Base-by-base conservation (phyloP, 2,797 vertebrate species). In the Pipistrellus kuhlii region DNA sequence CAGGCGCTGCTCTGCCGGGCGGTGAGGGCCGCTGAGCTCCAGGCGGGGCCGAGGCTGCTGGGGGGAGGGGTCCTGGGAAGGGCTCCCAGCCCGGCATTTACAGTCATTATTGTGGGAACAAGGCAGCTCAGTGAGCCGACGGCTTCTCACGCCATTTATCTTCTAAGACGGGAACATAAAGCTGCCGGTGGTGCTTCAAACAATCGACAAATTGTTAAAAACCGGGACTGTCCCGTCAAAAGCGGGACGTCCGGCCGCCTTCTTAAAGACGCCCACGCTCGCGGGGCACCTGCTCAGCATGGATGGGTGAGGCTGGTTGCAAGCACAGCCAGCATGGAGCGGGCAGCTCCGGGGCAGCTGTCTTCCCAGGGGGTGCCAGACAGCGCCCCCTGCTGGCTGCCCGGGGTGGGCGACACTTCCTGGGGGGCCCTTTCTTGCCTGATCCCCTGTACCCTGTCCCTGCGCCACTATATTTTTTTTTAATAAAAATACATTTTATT, bases 91-190 rank as follows among this genome's bases (percentile, higher is more conserved):
- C 12, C 1, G 7, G 81, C 18, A 20, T 18, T 77, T 6, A 30
- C 2, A 18, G 10, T 64, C 32, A 51, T 44, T 78, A 21, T n/a
- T n/a, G 27, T n/a, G 32, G 76, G 78, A 62, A 55, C 23, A 62
- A 72, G 41, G 20, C 69, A 30, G 17, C 15, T 51, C 59, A 57
- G 5, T 1, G 23, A 62, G 10, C 17, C 13, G 2, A 14, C 27
- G 55, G 18, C 15, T 86, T 92, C 87, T 85, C 73, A 66, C 10
- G 32, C 75, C 4, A 11, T 30, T 85, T 14, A 44, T 46, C 66
- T 78, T 81, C 75, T 27, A 71, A 76, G 90, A 78, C 81, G 14
- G 15, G 92, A 57, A 27, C 57, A 21, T 38, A n/a, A 30, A 94
- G 86, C 76, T 30, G 53, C 27, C 44, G 27, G 71, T 3, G 77